Evolutionary conservation across 2,113 vertebrate species (phyloP), one percentile per base, ranked within the genome.

Genomic region (Cryptomyrus ogoouensis): DNA sequence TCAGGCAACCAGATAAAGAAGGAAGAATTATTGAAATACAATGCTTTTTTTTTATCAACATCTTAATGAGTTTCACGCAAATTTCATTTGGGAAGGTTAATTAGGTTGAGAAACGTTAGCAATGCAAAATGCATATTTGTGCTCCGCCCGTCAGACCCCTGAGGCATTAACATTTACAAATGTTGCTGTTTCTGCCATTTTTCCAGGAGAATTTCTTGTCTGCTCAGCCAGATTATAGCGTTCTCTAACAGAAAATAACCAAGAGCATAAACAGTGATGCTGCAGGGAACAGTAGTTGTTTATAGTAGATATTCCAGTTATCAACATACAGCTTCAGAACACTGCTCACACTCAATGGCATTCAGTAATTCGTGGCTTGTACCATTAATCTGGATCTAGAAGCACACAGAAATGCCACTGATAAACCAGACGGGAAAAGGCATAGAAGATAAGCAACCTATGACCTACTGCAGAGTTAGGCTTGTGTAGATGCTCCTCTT

Each of bases 251-350:
- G 50, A 87, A 87, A 87, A 87, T 35, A 39, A 53, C 2, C 13
- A 87, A 87, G 31, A 56, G n/a, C 49, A 87, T 56, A 87, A 87
- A 87, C 50, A 87, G 12, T 53, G 50, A 56, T 31, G 85, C 49
- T 39, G 85, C 50, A 39, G 27, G 50, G 50, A 53, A 31, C 50
- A 87, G 49, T n/a, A 56, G 31, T 47, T 27, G 83, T 86, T 86
- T 86, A 50, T 15, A 86, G 4, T 27, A 50, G 46, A 52, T 27
- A 87, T 53, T 87, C 49, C 27, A 56, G 85, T 39, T 87, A 87
- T 87, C 83, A 87, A 53, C 85, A 56, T 31, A 31, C n/a, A 15
- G 49, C 85, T 35, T 87, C 49, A 35, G 49, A 87, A 35, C 44
- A 4, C 83, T 84, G 83, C 44, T n/a, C 44, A 9, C 85, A 21